Percentiles rank a stretch among this genome's conserved stretches.
These are phyloP conservation scores for Alectoris magna DNA, from an alignment of 2,797 vertebrate genomes.

Conservation along the genomic window DNA sequence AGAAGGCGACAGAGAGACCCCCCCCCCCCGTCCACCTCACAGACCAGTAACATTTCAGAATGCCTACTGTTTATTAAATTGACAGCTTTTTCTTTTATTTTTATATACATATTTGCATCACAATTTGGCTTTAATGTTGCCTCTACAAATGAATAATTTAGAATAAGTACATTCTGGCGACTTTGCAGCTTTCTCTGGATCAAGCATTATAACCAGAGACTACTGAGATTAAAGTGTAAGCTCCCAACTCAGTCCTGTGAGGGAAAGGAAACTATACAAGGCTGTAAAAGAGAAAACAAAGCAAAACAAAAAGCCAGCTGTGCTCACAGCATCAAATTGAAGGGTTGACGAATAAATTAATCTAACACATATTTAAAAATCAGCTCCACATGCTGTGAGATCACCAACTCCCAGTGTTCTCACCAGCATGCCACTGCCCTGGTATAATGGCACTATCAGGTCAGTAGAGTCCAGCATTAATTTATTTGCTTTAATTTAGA, in stretches of 20 bases:
- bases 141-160: not conserved
- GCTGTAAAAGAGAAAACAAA: not conserved
- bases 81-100: not conserved
- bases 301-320: not conserved
- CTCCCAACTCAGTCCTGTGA: not conserved
- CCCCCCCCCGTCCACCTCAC: not conserved
- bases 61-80: not conserved
- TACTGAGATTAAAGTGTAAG: not conserved
- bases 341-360: not conserved
- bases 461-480: not conserved
- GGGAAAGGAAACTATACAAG: not conserved
- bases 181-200: not conserved
- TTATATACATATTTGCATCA: not conserved
- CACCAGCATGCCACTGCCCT: not conserved
- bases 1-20: not conserved
- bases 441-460: not conserved
- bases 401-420: not conserved
- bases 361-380: not conserved
- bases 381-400: not conserved
- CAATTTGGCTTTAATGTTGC: not conserved
- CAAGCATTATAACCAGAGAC: not conserved
- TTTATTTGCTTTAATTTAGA: not conserved
- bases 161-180: not conserved
- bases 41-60: not conserved
- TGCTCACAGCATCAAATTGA: not conserved